Conservation (phyloP, 2,888 invertebrate genomes). For the Acanthacorydalis orientalis region DNA sequence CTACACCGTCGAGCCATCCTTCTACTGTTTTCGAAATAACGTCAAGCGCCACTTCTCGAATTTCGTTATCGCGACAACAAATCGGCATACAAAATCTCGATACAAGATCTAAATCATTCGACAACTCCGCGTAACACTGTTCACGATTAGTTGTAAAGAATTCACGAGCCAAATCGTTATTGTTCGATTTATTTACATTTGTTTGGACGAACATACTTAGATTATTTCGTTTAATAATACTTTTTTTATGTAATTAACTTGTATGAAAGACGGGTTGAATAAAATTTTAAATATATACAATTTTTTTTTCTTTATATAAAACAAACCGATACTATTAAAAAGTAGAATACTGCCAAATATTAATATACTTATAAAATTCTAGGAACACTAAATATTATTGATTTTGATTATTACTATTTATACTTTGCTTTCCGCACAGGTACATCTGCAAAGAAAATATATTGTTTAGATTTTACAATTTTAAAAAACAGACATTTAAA, state of each 20-base stretch:
- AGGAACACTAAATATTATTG: not conserved
- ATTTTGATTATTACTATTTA: not conserved
- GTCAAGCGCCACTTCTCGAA: constrained; percentile 31
- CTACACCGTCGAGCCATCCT: constrained; percentile 34
- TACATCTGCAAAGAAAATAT: not conserved
- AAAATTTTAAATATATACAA: not conserved
- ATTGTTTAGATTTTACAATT: not conserved
- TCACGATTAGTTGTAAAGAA: constrained; percentile 11
- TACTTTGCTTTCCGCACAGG: not conserved
- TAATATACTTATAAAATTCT: not conserved
- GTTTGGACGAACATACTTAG: constrained; percentile 22
- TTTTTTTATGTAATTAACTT: not conserved
- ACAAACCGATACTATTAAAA: not conserved
- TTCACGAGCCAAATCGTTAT: constrained; percentile 16
- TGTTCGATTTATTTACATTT: constrained; percentile 21
- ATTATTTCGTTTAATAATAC: no score
- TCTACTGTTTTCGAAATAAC: constrained; percentile 33
- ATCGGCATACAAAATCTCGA: constrained; percentile 33
- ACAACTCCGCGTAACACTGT: constrained; percentile 17
- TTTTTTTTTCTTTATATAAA: not conserved
- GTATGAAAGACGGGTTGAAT: not conserved
- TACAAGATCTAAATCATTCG: constrained; percentile 29
- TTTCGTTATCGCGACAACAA: constrained; percentile 32
- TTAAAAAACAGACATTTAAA: no score
- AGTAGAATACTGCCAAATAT: not conserved